A percentile compares a stretch with the other conserved stretches of the same genome.
These are phyloP conservation scores for Rissa tridactyla DNA, from an alignment of 2,113 vertebrate genomes.

Conservation along the genomic window DNA sequence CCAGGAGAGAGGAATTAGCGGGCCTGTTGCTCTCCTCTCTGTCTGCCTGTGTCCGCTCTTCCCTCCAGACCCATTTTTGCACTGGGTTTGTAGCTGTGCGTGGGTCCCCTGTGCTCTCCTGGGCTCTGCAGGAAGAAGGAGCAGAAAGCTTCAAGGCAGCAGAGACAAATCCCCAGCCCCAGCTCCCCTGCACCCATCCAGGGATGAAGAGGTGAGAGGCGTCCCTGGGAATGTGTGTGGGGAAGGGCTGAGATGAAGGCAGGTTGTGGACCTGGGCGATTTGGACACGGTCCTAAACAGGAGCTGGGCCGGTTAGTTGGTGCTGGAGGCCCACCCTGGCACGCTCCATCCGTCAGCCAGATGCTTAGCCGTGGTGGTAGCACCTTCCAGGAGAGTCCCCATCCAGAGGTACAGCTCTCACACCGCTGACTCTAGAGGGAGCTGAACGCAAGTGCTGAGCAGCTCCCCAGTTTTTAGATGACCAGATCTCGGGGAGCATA, in stretches of 20 bases:
- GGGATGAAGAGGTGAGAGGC: background rate
- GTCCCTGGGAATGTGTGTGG: background rate
- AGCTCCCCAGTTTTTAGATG: background rate
- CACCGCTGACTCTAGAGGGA: constrained; percentile 18
- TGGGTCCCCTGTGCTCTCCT: background rate
- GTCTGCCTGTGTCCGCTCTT: background rate
- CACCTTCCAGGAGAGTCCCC: background rate
- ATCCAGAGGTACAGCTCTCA: background rate
- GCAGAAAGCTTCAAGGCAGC: background rate
- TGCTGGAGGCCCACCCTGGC: background rate
- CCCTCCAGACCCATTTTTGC: background rate
- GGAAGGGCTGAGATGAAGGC: background rate
- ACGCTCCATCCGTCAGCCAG: accelerated
- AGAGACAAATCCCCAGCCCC: background rate
- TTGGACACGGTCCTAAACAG: accelerated
- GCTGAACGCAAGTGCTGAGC: background rate
- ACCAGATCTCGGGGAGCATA: background rate
- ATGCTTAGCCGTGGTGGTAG: background rate
- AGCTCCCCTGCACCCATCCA: accelerated
- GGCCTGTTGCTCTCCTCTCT: background rate
- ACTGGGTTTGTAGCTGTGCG: background rate
- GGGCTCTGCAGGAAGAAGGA: background rate
- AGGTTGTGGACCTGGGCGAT: background rate
- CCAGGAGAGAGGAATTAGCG: background rate
- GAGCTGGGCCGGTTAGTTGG: background rate